Conservation (phyloP, 2,113 vertebrate genomes). For the Oncorhynchus nerka region DNA sequence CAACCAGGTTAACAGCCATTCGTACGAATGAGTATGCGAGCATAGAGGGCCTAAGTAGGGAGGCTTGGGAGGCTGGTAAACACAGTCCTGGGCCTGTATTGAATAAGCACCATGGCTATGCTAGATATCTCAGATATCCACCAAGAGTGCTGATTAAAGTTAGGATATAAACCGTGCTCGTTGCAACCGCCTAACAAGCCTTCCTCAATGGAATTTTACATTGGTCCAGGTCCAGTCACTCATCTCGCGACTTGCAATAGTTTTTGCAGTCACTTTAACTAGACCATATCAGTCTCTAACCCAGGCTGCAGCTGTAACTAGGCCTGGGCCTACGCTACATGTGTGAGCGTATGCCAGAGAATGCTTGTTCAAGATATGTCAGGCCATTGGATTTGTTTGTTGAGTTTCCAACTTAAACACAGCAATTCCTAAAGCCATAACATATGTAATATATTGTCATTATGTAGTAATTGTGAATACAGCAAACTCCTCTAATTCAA, state of each 20-base stretch:
- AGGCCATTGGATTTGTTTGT: conserved; percentile 33
- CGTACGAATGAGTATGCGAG: conserved; percentile 16
- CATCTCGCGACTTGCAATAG: conserved; percentile 45
- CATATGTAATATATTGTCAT: background rate
- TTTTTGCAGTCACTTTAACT: conserved; percentile 27
- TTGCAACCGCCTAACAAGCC: conserved; percentile 57
- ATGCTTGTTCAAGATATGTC: conserved; percentile 25
- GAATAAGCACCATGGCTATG: conserved; percentile 56
- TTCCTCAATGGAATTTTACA: conserved; percentile 57
- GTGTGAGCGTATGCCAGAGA: background rate
- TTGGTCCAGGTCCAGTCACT: conserved; percentile 60
- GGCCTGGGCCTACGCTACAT: background rate
- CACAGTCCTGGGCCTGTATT: conserved; percentile 49
- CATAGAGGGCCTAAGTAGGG: conserved; percentile 55
- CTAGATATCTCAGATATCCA: conserved; percentile 63
- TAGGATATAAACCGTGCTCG: conserved; percentile 68
- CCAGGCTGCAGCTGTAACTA: background rate
- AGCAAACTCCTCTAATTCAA: conserved; percentile 17
- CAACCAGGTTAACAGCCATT: background rate
- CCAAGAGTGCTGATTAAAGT: conserved; percentile 69
- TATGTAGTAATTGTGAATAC: background rate
- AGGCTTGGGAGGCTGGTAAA: conserved; percentile 35
- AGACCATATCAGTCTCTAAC: background rate
- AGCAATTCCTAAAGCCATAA: background rate
- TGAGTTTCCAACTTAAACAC: conserved; percentile 19